A percentile compares a stretch with the other conserved stretches of the same genome.
Conservation (phyloP, 2,113 vertebrate species). For the Platysternon megacephalum region DNA sequence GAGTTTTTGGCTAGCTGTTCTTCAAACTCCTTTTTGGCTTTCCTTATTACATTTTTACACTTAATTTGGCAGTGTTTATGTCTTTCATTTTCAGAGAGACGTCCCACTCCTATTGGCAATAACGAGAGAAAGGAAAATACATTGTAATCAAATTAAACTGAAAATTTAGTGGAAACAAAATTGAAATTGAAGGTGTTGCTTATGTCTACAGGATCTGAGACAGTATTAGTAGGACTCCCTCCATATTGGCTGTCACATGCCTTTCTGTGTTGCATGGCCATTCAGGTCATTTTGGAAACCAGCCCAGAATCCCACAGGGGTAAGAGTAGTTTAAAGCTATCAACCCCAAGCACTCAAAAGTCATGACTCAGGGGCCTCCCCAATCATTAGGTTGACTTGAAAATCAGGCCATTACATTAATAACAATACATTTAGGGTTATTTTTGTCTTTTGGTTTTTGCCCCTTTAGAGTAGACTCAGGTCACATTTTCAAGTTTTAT, state of each 20-base stretch:
- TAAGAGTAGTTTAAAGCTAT: not conserved
- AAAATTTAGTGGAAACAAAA: not conserved
- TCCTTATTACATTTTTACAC: no score
- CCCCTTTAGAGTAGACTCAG: not conserved
- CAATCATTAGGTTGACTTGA: not conserved
- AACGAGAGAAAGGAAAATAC: not conserved
- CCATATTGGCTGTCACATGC: accelerated
- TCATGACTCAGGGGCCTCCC: no score
- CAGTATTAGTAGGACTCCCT: not conserved
- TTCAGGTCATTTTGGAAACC: not conserved
- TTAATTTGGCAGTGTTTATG: not conserved
- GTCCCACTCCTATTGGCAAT: not conserved
- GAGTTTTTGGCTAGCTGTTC: no score
- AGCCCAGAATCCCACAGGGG: not conserved
- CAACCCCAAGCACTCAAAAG: not conserved
- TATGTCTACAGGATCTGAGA: not conserved
- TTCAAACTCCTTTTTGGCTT: no score
- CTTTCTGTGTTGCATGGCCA: not conserved
- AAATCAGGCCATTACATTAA: not conserved
- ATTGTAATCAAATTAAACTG: not conserved
- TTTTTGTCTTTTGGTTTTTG: not conserved
- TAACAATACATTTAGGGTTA: not conserved
- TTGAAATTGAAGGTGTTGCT: not conserved
- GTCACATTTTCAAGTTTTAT: not conserved
- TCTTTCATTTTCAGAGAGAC: not conserved